phyloP scores from a whole-genome alignment of 2,797 vertebrate species.

The Pseudochirops cupreus region DNA sequence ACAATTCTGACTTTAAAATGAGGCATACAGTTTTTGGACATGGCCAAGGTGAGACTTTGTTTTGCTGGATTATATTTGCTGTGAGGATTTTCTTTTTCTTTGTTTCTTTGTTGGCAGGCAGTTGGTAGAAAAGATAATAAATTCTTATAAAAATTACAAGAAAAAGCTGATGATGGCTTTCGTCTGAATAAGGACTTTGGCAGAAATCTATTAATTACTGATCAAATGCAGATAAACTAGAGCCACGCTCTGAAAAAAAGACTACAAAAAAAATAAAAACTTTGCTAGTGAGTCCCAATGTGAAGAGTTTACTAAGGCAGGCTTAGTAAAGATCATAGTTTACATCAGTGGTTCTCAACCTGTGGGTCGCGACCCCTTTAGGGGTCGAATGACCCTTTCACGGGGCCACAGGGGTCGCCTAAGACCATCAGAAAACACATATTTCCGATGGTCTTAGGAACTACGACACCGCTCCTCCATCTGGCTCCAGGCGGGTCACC shows the following conservation, averaged over 20 bases:
- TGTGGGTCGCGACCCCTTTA: too few relatives aligned
- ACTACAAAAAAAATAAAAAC: neutral
- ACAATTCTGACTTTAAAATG: neutral
- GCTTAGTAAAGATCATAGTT: neutral
- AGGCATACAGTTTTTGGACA: neutral
- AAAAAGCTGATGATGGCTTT: neutral
- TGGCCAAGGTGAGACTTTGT: neutral
- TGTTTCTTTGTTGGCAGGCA: neutral
- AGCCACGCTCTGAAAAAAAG: neutral
- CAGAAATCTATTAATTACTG: neutral
- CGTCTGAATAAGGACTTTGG: neutral
- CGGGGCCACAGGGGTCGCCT: too few relatives aligned
- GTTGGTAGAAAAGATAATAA: neutral
- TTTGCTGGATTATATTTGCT: neutral
- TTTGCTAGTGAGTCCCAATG: neutral
- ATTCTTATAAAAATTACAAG: neutral
- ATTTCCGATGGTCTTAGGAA: too few relatives aligned
- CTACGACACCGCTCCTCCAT: too few relatives aligned
- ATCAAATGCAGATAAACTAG: neutral
- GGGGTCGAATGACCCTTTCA: too few relatives aligned
- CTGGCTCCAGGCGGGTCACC: too few relatives aligned
- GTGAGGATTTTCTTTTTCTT: neutral
- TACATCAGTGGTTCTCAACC: too few relatives aligned
- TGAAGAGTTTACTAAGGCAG: neutral
- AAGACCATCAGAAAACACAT: too few relatives aligned